Evolutionary conservation across 2,888 invertebrate genomes (phyloP), one percentile per base, ranked within the genome.

Genomic region (Mycalesis mineus): DNA sequence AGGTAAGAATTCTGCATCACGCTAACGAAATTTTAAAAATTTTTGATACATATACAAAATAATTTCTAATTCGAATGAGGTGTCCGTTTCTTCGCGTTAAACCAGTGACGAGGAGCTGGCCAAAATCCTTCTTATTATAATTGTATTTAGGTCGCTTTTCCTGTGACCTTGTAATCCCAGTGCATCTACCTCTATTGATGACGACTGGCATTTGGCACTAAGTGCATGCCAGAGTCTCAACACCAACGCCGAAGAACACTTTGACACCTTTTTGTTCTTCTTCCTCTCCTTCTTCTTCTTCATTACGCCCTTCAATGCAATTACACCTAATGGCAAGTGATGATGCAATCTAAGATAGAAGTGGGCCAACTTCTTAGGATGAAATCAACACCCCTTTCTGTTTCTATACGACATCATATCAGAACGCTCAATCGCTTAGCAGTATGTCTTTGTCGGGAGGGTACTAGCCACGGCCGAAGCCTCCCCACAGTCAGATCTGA

Each of bases 71-170:
- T 4, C 0, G 3, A 8, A 31, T 8, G 59, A 74, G 86, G 76
- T 75, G 88, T 88, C 88, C 87, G 79, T 85, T 74, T 85, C 88
- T 87, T 74, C 86, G 78, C 80, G 80, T 81, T 71, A 44, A 81
- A 72, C 80, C 83, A 86, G 88, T 78, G 0, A 1, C 22, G 51
- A 64, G 79, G 84, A 82, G 75, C 88, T 86, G 82, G 79, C 57
- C 60, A 62, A 63, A 82, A 5, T 84, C 80, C 76, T 64, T 63
- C 55, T 39, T 53, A 54, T 55, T 56, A 42, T 39, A 41, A 52
- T n/a, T 63, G 65, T 63, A 17, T 11, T 48, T 59, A 48, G 57
- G 48, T 50, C 56, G 44, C 58, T 59, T 58, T 61, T 60, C 58
- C 60, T 59, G 47, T 66, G 65, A 69, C 65, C 68, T 71, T 69